Evolutionary conservation across 2,888 invertebrate species (phyloP), one percentile per base, ranked within the genome.

Genomic region (Tinea trinotella): DNA sequence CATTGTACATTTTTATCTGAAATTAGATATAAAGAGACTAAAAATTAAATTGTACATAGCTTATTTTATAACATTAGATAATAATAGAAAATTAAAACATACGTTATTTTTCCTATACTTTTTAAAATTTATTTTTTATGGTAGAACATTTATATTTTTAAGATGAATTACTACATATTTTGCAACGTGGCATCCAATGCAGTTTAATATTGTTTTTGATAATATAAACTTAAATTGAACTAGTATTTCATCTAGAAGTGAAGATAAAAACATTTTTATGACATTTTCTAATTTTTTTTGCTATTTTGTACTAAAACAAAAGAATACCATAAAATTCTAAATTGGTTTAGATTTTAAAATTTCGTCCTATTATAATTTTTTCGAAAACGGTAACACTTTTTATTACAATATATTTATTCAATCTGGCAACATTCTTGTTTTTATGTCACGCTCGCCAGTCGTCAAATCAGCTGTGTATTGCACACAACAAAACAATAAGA

Each of bases 401-500:
- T n/a, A n/a, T 10, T 4, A 36, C 13, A 36, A 12, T 36, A 36
- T 19, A 46, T 15, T 46, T 50, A n/a, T 50, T 30, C 2, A 12
- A 34, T 52, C 55, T 67, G 61, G 58, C 68, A 74, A 67, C 72
- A 69, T 66, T 58, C 64, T 24, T 82, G 78, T 82, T 80, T 73
- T 77, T 60, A 71, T 46, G 46, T 46, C 46, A 46, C 19, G 17
- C 19, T 81, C 78, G 36, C n/a, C 63, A 64, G 63, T 67, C 74
- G 76, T 73, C 74, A 80, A 83, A 84, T 84, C 86, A 87, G 87
- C 86, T 86, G 87, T 85, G 82, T 56, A 57, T 78, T 75, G 73
- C 76, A 77, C 76, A 81, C 79, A 76, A 77, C 79, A 74, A 57
- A 68, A 70, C 67, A 79, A 74, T 76, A 78, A 78, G 79, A 78